Percentiles rank a stretch among this genome's conserved stretches.
Evolutionary conservation across 2,113 vertebrate species (phyloP).

Genomic region (Pachypanchax playfairii): DNA sequence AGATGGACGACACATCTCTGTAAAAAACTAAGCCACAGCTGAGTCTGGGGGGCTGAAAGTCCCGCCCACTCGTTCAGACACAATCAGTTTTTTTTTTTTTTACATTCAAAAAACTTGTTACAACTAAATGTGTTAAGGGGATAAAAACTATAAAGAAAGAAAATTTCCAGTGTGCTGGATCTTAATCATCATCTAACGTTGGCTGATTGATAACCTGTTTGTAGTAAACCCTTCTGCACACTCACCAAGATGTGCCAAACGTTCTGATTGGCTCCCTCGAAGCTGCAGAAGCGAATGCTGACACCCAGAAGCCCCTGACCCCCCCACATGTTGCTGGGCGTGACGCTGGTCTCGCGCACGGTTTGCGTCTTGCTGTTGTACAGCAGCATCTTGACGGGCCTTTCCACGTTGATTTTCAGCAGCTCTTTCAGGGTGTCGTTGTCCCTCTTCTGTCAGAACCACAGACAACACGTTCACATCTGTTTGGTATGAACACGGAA

Average conservation of each 20-base stretch:
- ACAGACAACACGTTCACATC: constrained; percentile 9
- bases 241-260: constrained; percentile 97
- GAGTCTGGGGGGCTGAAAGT: too few species aligned
- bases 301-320: constrained; percentile 94
- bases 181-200: too few species aligned
- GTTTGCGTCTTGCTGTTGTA: constrained; percentile 96
- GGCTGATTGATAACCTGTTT: too few species aligned
- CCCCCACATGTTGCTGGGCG: constrained; percentile 94
- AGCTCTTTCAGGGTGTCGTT: constrained; percentile 94
- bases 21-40: too few species aligned
- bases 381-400: constrained; percentile 91
- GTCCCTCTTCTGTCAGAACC: constrained; percentile 90
- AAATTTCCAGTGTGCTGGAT: too few species aligned
- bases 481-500: neutral
- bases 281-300: constrained; percentile 98
- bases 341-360: constrained; percentile 90
- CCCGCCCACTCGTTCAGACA: too few species aligned
- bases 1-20: too few species aligned
- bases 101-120: too few species aligned
- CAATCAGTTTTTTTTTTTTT: too few species aligned
- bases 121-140: too few species aligned
- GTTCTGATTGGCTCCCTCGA: constrained; percentile 94
- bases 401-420: constrained; percentile 93
- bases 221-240: constrained; percentile 2
- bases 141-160: too few species aligned